Conservation (phyloP, 2,797 vertebrate species). For the Anomalospiza imberbis region DNA sequence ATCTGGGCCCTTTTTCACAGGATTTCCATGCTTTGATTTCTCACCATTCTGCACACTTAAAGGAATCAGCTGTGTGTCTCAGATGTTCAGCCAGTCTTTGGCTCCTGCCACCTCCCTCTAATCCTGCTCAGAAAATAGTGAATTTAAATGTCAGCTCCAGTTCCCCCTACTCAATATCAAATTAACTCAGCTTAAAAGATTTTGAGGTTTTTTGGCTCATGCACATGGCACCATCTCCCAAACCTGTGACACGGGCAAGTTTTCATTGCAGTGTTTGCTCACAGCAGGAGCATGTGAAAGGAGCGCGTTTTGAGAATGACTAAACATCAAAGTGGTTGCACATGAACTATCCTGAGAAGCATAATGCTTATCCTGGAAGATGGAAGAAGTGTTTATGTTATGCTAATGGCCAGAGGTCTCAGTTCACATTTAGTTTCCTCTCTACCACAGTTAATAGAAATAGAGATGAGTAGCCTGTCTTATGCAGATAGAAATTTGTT, state of each 20-base stretch:
- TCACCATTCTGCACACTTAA: neutral
- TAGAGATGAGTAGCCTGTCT: neutral
- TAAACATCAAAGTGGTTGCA: neutral
- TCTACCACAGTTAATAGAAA: neutral
- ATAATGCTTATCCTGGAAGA: neutral
- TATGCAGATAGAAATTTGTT: neutral
- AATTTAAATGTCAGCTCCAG: neutral
- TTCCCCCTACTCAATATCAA: neutral
- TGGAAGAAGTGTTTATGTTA: slow-evolving; percentile 3
- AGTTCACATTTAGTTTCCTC: neutral
- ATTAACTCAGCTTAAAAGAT: neutral
- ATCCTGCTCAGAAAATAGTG: neutral
- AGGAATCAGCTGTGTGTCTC: neutral
- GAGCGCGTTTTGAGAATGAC: neutral
- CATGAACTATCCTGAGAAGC: neutral
- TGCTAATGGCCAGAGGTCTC: neutral
- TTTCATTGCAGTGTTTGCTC: neutral
- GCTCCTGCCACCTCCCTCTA: neutral
- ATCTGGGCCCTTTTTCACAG: neutral
- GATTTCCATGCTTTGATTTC: neutral
- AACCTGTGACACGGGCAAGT: neutral
- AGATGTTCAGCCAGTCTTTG: neutral
- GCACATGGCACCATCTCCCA: neutral
- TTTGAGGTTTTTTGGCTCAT: neutral
- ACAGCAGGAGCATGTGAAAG: neutral